Conservation (phyloP, 2,888 invertebrate genomes). For the Drosophila koepferae region DNA sequence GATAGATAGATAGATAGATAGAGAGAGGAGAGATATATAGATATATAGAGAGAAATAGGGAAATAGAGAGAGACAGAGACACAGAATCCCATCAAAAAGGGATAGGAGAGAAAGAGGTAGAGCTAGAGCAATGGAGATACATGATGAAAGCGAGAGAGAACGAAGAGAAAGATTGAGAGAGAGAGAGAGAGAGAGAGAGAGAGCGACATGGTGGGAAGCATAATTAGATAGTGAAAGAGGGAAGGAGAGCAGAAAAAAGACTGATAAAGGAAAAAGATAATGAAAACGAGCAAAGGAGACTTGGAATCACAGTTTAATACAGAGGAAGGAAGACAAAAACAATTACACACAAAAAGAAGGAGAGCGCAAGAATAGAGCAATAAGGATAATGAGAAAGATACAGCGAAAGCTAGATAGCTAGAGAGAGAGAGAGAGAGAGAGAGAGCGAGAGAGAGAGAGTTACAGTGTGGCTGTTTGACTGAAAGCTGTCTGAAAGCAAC, state of each 20-base stretch:
- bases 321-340: too few species aligned
- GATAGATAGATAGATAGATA: too few species aligned
- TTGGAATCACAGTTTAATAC: too few species aligned
- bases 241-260: constrained; percentile 5
- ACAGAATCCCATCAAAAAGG: not conserved
- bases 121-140: not conserved
- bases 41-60: too few species aligned
- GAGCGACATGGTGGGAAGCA: not conserved
- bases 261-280: not conserved
- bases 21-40: too few species aligned
- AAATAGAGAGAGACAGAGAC: too few species aligned
- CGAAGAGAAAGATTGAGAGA: not conserved
- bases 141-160: not conserved
- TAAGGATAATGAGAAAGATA: not conserved
- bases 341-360: too few species aligned
- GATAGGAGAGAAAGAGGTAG: constrained; percentile 13
- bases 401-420: not conserved
- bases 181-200: constrained; percentile 22
- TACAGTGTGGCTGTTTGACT: constrained; percentile 1
- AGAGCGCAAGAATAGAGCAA: too few species aligned
- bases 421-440: constrained; percentile 25
- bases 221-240: constrained; percentile 21
- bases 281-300: too few species aligned
- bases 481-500: not conserved
- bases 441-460: not conserved